These are phyloP conservation scores for Scartelaos histophorus DNA, from an alignment of 2,113 vertebrate genomes.

Conservation along the genomic window DNA sequence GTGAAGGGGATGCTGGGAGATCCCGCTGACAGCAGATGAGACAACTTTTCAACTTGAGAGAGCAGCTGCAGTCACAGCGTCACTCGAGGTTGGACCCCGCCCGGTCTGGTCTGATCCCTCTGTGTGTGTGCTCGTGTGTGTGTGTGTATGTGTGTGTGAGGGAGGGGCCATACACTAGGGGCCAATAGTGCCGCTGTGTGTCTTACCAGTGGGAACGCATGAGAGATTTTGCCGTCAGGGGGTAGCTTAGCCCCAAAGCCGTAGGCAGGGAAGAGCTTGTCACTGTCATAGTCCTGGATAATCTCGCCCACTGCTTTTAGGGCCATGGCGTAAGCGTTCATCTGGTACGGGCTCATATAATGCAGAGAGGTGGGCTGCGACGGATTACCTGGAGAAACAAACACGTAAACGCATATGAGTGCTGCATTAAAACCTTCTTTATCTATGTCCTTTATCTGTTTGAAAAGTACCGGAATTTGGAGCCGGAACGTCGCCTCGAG, in stretches of 20 bases:
- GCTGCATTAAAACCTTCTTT: neutral
- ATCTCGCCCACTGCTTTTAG: conserved; percentile 97
- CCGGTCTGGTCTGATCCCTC: conserved; percentile 18
- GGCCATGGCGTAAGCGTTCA: conserved; percentile 97
- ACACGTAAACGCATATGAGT: conserved; percentile 8
- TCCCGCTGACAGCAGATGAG: conserved; percentile 56
- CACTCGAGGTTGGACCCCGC: conserved; percentile 39
- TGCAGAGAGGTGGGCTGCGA: conserved; percentile 97
- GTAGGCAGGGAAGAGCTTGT: conserved; percentile 97
- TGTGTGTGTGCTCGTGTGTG: conserved; percentile 1
- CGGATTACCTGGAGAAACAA: conserved; percentile 83
- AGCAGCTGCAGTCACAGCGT: conserved; percentile 57
- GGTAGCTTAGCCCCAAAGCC: conserved; percentile 97
- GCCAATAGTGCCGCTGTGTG: neutral
- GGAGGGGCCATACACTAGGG: neutral
- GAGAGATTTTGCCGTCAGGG: conserved; percentile 94
- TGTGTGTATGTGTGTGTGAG: conserved; percentile 5
- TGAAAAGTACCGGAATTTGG: neutral
- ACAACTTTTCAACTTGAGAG: conserved; percentile 27
- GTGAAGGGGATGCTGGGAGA: conserved; percentile 42
- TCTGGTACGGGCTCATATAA: conserved; percentile 97
- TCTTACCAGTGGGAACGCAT: conserved; percentile 93
- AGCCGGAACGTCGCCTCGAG: neutral
- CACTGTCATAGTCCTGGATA: conserved; percentile 98
- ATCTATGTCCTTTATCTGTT: neutral